These are phyloP conservation scores for Tetragonisca angustula DNA, from an alignment of 2,888 invertebrate species.

Conservation along the genomic window DNA sequence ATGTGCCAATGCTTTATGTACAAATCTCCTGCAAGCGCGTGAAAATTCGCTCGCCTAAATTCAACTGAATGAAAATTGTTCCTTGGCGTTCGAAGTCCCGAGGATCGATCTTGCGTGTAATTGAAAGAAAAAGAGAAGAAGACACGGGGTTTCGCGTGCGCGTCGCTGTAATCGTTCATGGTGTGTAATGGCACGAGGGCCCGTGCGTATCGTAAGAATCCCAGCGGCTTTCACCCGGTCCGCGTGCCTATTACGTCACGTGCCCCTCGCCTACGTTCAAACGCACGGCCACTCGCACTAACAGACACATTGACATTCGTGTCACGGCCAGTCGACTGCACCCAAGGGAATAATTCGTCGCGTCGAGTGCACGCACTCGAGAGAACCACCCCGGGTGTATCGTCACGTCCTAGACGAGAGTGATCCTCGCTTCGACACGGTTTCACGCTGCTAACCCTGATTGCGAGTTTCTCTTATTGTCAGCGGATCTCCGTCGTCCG, in stretches of 20 bases:
- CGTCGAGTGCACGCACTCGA: conserved; percentile 17
- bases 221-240: conserved; percentile 73
- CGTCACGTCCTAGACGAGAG: conserved; percentile 47
- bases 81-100: too few species aligned
- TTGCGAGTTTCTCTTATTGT: background rate
- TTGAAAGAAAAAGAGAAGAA: too few species aligned
- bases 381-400: conserved; percentile 21
- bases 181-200: conserved; percentile 73
- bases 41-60: too few species aligned
- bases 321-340: conserved; percentile 81
- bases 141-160: conserved; percentile 48
- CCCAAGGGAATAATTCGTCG: conserved; percentile 68
- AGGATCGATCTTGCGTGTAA: too few species aligned
- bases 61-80: too few species aligned
- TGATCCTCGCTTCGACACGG: conserved; percentile 33
- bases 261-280: conserved; percentile 74
- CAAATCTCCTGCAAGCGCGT: too few species aligned
- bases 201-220: conserved; percentile 67
- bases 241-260: conserved; percentile 74
- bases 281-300: conserved; percentile 67
- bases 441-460: conserved; percentile 17
- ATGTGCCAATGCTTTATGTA: too few species aligned
- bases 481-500: background rate
- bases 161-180: conserved; percentile 72
- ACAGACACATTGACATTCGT: conserved; percentile 78